Conservation (phyloP, 2,888 invertebrate genomes). For the Thysanoteuthis rhombus region DNA sequence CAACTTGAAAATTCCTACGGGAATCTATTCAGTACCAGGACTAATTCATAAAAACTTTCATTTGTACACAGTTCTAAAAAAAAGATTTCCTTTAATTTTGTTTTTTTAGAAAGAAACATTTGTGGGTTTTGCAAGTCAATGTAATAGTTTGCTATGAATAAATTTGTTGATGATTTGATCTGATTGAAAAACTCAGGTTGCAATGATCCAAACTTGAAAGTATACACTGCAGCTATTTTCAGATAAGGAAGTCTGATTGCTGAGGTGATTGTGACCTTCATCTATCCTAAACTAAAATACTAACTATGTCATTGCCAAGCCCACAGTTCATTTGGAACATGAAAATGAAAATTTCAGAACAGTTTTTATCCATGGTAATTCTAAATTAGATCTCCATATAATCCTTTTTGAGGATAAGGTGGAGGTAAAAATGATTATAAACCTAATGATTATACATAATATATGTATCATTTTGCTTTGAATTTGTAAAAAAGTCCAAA, state of each 20-base stretch:
- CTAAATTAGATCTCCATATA: too few relatives aligned
- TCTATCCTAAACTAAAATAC: background rate
- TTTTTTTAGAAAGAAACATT: background rate
- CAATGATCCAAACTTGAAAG: background rate
- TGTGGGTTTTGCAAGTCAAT: background rate
- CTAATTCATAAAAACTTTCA: background rate
- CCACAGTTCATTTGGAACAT: background rate
- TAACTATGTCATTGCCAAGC: background rate
- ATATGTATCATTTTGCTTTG: too few relatives aligned
- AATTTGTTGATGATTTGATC: background rate
- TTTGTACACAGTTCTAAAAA: too few relatives aligned
- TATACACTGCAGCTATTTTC: background rate
- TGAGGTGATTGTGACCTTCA: background rate
- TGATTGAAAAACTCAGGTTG: background rate
- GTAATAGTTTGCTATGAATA: background rate
- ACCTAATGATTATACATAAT: too few relatives aligned
- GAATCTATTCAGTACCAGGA: background rate
- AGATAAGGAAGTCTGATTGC: background rate
- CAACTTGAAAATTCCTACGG: too few relatives aligned
- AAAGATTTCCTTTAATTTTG: too few relatives aligned
- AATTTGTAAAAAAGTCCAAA: too few relatives aligned
- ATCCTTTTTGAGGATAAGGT: too few relatives aligned
- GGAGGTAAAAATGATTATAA: too few relatives aligned
- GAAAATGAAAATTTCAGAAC: too few relatives aligned
- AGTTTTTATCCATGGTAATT: background rate